These are phyloP conservation scores for Lampropteryx suffumata DNA, from an alignment of 2,888 invertebrate species.

Conservation along the genomic window DNA sequence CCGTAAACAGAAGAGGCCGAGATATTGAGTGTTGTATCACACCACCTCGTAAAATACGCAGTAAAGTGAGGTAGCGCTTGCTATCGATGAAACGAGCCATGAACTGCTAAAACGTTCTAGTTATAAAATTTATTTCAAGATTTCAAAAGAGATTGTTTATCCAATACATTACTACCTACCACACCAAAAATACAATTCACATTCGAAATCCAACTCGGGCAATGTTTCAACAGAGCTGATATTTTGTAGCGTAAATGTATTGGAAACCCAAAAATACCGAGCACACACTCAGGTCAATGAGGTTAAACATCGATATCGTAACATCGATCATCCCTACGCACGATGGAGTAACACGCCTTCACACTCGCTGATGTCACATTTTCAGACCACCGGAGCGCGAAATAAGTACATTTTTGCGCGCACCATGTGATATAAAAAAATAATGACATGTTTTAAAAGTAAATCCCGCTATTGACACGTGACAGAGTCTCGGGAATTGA, in stretches of 20 bases:
- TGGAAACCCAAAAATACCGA: constrained; percentile 16
- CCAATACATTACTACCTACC: background rate
- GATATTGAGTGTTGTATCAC: constrained; percentile 65
- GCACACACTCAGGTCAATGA: constrained; percentile 21
- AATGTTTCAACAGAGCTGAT: background rate
- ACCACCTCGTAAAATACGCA: constrained; percentile 36
- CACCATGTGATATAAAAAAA: constrained; percentile 76
- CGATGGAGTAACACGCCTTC: constrained; percentile 52
- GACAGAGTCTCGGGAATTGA: constrained; percentile 43
- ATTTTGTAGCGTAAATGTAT: constrained; percentile 11
- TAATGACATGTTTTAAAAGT: constrained; percentile 79
- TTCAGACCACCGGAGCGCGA: constrained; percentile 80
- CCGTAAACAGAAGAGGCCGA: constrained; percentile 70
- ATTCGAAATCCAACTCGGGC: background rate
- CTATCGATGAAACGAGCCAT: constrained; percentile 19
- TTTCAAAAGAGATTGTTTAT: background rate
- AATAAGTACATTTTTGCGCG: constrained; percentile 82
- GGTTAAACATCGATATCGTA: constrained; percentile 31
- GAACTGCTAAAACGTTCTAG: constrained; percentile 15
- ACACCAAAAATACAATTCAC: background rate
- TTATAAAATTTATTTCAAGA: background rate
- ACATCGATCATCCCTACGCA: constrained; percentile 30
- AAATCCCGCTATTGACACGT: constrained; percentile 68
- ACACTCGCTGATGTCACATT: constrained; percentile 80
- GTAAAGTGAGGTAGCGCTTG: constrained; percentile 27